Percentiles rank a stretch among this genome's conserved stretches.
Evolutionary conservation across 2,888 invertebrate species (phyloP).

Genomic region (Scaptomyza tumidula): DNA sequence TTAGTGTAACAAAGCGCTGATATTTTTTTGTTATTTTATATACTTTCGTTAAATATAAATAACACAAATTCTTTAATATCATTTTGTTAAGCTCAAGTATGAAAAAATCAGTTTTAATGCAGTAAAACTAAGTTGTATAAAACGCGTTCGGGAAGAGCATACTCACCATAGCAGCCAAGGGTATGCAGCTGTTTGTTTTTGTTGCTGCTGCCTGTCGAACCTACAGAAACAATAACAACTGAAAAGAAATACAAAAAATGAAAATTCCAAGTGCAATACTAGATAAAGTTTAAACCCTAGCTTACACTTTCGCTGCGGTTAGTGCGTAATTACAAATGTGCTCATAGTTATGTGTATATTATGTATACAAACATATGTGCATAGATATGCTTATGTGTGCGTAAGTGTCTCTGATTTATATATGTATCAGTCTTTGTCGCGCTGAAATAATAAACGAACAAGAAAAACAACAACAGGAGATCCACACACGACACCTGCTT

Average conservation of each 20-base stretch:
- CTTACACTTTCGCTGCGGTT: conserved; percentile 30
- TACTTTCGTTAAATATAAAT: conserved; percentile 8
- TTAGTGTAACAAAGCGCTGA: conserved; percentile 26
- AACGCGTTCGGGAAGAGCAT: conserved; percentile 2
- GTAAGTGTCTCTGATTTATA: neutral
- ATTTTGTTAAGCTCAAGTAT: neutral
- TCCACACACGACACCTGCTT: conserved; percentile 51
- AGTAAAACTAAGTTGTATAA: neutral
- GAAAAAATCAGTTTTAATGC: neutral
- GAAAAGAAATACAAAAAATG: conserved; percentile 17
- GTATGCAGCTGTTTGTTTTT: conserved; percentile 43
- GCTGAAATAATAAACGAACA: conserved; percentile 22
- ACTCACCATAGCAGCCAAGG: conserved; percentile 11
- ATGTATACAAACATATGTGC: neutral
- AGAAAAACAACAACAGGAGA: conserved; percentile 21
- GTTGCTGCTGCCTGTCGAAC: conserved; percentile 25
- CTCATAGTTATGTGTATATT: conserved; percentile 2
- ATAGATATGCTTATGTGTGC: neutral
- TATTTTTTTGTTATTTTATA: conserved; percentile 37
- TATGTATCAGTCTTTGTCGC: conserved; percentile 15
- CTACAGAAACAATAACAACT: conserved; percentile 33
- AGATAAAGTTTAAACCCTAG: conserved; percentile 23
- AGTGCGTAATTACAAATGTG: conserved; percentile 39
- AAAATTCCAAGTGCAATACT: conserved; percentile 39
- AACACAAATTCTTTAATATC: conserved; percentile 1